phyloP scores from a whole-genome alignment of 2,797 vertebrate genomes.

The Chrysocyon brachyurus region DNA sequence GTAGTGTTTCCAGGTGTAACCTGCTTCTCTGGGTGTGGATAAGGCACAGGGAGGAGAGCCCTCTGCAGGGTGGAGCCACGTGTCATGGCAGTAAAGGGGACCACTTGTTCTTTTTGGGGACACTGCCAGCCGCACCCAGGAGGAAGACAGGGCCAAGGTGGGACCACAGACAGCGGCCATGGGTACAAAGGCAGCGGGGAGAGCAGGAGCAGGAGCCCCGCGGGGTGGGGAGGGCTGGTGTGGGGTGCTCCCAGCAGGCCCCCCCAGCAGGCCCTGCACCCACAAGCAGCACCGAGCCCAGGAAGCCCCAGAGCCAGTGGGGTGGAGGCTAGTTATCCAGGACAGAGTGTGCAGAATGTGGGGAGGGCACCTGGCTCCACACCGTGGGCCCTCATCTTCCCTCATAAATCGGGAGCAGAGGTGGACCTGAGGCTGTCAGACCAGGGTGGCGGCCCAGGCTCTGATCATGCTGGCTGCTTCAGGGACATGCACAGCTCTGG shows the following conservation, averaged over 20 bases:
- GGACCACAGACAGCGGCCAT: not conserved
- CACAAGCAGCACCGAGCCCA: not conserved
- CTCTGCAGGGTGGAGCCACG: not conserved
- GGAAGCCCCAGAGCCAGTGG: not conserved
- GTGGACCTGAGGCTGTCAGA: not conserved
- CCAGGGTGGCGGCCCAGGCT: not conserved
- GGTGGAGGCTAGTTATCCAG: not conserved
- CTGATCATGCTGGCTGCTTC: not conserved
- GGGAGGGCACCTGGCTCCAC: not conserved
- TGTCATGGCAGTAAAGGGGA: not conserved
- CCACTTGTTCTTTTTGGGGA: not conserved
- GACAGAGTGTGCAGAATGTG: not conserved
- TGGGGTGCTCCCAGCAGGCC: not conserved
- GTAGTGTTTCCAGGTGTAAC: not conserved
- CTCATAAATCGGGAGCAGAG: not conserved
- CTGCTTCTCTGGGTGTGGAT: not conserved
- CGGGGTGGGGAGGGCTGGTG: not conserved
- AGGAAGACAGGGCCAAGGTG: not conserved
- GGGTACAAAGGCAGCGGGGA: no score
- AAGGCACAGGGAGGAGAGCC: not conserved
- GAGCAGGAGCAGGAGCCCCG: no score
- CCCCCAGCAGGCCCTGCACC: no score
- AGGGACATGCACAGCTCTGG: not conserved
- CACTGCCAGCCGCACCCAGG: not conserved
- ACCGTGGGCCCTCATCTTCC: not conserved